Conservation (phyloP, 2,113 vertebrate genomes). For the Leucoraja erinaceus region DNA sequence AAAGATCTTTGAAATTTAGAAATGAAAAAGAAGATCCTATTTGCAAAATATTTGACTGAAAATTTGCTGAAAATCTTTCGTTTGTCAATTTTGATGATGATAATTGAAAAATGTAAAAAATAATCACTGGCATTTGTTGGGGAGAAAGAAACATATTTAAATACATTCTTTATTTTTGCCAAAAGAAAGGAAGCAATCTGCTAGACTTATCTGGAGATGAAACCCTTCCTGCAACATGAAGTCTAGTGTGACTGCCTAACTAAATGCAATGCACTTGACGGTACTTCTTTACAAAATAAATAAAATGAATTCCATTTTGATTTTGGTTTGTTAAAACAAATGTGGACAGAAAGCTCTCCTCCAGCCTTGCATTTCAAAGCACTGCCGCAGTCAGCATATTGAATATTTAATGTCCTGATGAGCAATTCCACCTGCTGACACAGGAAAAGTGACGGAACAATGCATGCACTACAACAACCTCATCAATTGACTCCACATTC, state of each 20-base stretch:
- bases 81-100: neutral
- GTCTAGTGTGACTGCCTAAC: neutral
- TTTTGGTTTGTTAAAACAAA: constrained; percentile 46
- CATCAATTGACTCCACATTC: constrained; percentile 65
- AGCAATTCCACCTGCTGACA: constrained; percentile 97
- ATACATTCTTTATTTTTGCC: neutral
- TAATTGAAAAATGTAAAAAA: neutral
- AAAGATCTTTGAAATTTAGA: neutral
- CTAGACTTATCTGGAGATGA: neutral
- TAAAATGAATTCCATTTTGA: constrained; percentile 42
- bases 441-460: constrained; percentile 98
- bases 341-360: constrained; percentile 54
- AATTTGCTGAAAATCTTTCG: neutral
- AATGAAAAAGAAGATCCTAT: neutral
- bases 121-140: neutral
- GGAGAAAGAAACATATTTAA: neutral
- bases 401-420: constrained; percentile 99
- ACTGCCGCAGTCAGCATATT: constrained; percentile 95
- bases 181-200: neutral
- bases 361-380: constrained; percentile 73
- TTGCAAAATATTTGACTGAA: constrained; percentile 13
- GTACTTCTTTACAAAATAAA: constrained; percentile 31
- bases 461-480: constrained; percentile 70
- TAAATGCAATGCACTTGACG: constrained; percentile 6
- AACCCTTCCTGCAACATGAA: neutral